Evolutionary conservation across 2,888 invertebrate species (phyloP), one percentile per base, ranked within the genome.

Genomic region (Baronia brevicornis): DNA sequence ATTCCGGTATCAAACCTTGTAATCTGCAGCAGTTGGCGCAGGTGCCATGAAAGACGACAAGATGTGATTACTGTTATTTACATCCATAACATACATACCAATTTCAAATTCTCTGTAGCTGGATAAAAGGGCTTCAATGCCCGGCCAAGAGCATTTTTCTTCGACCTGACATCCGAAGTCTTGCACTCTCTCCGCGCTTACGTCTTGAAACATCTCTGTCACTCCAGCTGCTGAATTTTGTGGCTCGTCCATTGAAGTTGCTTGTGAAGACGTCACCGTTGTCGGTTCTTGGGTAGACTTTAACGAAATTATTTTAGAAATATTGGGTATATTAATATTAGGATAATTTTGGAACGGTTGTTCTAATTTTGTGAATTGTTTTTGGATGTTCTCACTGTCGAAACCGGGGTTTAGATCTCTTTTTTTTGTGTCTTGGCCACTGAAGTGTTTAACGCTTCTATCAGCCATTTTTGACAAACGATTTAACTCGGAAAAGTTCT

Each of bases 41-140:
- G 9, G 1, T 11, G 12, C 11, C 20, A 20, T 8, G 10, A 8
- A 10, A 9, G 12, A 10, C 10, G 1, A 23, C 5, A 7, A 2
- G 4, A 3, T 3, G 3, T 8, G 2, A 14, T 1, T 3, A 13
- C 10, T 3, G 3, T 4, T 6, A 3, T 13, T 7, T 13, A 14
- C 4, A 5, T 7, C 7, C 2, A 8, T 25, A 11, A 2, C 12
- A 8, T 24, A 28, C 34, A 52, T 66, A 89, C 89, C 87, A 72
- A 70, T 65, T 39, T 84, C 82, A 59, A 78, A 87, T 42, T 74
- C 75, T 46, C 70, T 82, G 52, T 86, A 89, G 20, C 75, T 78
- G 43, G 70, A 79, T 34, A 82, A 63, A n/a, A 88, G 50, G 4
- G 69, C 69, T 23, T 86, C 73, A 3, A 86, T 48, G 1, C 86